phyloP scores from a whole-genome alignment of 2,797 vertebrate genomes.

The Balearica regulorum region DNA sequence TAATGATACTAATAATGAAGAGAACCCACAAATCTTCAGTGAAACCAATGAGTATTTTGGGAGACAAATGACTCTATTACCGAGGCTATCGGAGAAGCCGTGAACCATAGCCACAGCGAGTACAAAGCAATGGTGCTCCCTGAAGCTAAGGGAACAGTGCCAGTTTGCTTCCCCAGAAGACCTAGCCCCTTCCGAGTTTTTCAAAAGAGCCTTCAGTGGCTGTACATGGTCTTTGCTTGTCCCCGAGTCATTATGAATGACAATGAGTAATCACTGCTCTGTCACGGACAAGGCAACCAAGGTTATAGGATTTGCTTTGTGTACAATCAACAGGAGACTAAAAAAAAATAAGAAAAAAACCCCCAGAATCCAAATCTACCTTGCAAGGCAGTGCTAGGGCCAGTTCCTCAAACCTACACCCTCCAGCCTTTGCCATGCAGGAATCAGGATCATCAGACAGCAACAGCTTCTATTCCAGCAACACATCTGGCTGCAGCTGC shows the following conservation, averaged over 20 bases:
- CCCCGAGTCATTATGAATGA: not conserved
- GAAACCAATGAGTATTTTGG: not conserved
- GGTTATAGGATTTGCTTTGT: not conserved
- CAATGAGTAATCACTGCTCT: not conserved
- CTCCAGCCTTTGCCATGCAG: rapidly evolving
- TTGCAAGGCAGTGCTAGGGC: not conserved
- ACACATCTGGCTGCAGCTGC: not conserved
- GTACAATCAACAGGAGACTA: not conserved
- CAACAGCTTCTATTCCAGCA: not conserved
- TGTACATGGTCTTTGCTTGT: not conserved
- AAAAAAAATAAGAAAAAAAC: rapidly evolving
- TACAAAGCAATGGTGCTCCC: not conserved
- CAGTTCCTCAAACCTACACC: not conserved
- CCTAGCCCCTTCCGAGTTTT: not conserved
- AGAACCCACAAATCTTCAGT: slow-evolving; percentile 25
- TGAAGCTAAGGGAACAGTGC: not conserved
- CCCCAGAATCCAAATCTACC: not conserved
- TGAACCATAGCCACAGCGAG: not conserved
- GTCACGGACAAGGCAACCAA: not conserved
- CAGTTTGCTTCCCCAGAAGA: not conserved
- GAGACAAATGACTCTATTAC: slow-evolving; percentile 47
- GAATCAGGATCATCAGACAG: not conserved
- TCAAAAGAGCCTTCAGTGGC: not conserved
- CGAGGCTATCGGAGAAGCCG: not conserved
- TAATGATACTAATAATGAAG: slow-evolving; percentile 20